phyloP scores from a whole-genome alignment of 2,113 vertebrate genomes.

The Sterna hirundo region DNA sequence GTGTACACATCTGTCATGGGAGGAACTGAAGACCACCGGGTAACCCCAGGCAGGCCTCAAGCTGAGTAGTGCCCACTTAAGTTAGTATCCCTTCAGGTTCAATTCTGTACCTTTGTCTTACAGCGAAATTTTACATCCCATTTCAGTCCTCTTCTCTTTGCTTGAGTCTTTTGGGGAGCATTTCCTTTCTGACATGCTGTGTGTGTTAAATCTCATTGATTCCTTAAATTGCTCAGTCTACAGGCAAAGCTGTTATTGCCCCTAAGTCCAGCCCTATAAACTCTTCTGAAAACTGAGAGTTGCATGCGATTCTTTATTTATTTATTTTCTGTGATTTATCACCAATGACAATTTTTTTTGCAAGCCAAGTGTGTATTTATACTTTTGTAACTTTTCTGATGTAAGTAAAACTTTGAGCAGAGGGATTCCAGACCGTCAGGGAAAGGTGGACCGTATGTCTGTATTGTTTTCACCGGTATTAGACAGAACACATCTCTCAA shows the following conservation, averaged over 20 bases:
- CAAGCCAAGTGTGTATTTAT: not conserved
- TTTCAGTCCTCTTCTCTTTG: not conserved
- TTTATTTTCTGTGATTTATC: not conserved
- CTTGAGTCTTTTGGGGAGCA: not conserved
- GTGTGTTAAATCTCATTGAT: not conserved
- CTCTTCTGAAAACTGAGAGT: not conserved
- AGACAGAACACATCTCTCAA: not conserved
- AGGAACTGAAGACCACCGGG: not conserved
- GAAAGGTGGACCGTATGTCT: not conserved
- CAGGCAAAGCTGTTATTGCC: not conserved
- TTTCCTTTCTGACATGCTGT: not conserved
- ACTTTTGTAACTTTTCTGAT: not conserved
- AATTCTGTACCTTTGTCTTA: not conserved
- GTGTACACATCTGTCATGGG: rapidly evolving
- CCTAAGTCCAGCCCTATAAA: not conserved
- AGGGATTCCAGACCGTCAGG: not conserved
- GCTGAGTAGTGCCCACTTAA: not conserved
- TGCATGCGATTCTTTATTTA: not conserved
- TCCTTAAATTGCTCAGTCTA: not conserved
- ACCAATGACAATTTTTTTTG: not conserved
- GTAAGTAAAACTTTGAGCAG: not conserved
- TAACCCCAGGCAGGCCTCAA: not conserved
- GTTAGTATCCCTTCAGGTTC: not conserved
- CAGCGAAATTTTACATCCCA: not conserved
- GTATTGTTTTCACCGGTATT: not conserved